Percentiles rank a stretch among this genome's conserved stretches.
phyloP scores from a whole-genome alignment of 23 tunicate species.

The Halocynthia roretzi region DNA sequence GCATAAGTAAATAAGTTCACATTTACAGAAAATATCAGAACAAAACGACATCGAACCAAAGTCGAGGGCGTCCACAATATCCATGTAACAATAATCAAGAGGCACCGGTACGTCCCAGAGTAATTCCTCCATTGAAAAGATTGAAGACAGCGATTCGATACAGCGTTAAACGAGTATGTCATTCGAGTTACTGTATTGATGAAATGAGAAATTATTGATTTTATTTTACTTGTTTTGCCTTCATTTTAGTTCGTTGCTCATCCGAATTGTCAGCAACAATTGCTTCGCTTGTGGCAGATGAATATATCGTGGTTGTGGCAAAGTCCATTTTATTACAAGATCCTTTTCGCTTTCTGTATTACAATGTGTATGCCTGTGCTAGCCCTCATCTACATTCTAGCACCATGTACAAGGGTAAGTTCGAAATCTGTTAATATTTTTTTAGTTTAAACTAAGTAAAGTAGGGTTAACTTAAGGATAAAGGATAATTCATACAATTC shows the following conservation, averaged over 20 bases:
- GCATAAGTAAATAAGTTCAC: too few relatives aligned
- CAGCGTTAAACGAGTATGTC: constrained; percentile 69
- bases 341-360: constrained; percentile 32
- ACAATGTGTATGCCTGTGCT: constrained; percentile 64
- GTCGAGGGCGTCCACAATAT: background rate
- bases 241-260: constrained; percentile 89
- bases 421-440: background rate
- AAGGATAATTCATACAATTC: background rate
- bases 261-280: constrained; percentile 92
- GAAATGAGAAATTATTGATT: background rate
- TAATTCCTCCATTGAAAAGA: constrained; percentile 17
- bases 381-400: constrained; percentile 46
- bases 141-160: constrained; percentile 76
- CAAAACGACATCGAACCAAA: background rate
- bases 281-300: constrained; percentile 71
- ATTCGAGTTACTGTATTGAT: background rate
- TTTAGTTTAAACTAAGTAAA: too few relatives aligned
- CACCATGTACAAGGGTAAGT: constrained; percentile 73
- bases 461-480: background rate
- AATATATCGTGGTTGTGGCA: constrained; percentile 39
- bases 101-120: too few relatives aligned
- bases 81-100: background rate
- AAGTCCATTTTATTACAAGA: constrained; percentile 34
- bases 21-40: background rate
- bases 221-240: background rate